phyloP scores from a whole-genome alignment of 2,888 invertebrate species.

The Platycheirus albimanus region DNA sequence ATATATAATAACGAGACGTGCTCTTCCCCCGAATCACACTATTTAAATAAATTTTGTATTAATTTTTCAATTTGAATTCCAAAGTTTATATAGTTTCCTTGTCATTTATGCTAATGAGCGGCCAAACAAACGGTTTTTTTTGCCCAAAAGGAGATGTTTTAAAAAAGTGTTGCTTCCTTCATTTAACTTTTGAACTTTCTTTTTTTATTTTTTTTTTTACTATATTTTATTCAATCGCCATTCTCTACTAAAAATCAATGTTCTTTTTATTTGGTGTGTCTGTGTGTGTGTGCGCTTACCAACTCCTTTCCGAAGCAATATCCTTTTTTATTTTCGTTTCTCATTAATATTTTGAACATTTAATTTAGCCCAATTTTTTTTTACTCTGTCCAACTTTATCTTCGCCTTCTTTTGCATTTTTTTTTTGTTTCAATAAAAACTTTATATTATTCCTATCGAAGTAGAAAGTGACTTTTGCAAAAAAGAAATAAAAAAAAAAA shows the following conservation, averaged over 20 bases:
- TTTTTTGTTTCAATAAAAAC: conserved; percentile 63
- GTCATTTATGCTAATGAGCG: conserved; percentile 38
- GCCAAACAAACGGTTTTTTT: conserved; percentile 36
- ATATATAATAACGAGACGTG: no score
- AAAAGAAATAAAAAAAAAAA: conserved; percentile 45
- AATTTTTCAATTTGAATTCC: conserved; percentile 17
- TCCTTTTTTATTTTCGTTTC: conserved; percentile 38
- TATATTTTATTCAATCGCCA: conserved; percentile 46
- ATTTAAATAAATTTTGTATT: no score
- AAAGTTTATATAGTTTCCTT: conserved; percentile 34
- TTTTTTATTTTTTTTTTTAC: neutral
- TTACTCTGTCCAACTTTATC: conserved; percentile 1
- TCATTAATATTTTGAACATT: conserved; percentile 73
- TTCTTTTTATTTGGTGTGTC: conserved; percentile 3
- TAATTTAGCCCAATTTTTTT: conserved; percentile 51
- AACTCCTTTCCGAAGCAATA: conserved; percentile 37
- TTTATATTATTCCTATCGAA: conserved; percentile 40
- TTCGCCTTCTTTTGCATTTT: conserved; percentile 61
- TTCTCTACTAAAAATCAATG: conserved; percentile 33
- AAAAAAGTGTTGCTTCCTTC: conserved; percentile 4
- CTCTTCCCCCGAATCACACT: no score
- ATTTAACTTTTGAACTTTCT: conserved; percentile 29
- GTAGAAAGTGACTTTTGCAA: conserved; percentile 45
- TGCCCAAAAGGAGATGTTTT: conserved; percentile 17
- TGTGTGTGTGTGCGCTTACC: neutral